Base-by-base conservation (phyloP, 2,113 vertebrate species). In the Arothron firmamentum region DNA sequence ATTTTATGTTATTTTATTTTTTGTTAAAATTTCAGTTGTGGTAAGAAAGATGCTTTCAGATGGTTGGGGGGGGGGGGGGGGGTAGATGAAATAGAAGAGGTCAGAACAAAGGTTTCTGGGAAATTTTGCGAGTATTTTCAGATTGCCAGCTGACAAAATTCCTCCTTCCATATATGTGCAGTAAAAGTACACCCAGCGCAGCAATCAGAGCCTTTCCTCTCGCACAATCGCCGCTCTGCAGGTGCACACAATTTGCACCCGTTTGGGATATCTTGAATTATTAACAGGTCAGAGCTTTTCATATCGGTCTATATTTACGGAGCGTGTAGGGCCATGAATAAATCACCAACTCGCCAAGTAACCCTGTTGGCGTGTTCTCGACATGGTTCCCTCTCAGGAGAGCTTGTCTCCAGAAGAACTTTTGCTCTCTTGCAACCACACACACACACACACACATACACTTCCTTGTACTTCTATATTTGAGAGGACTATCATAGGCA, bases 201-300 rank as follows among this genome's bases (percentile, higher is more conserved):
- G 52, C 51, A 64, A 69, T 73, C 72, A 59, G 12, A 17, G 58
- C 50, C 0, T 68, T 43, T 45, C 47, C 34, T 42, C 51, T 52
- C 7, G 21, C 25, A 49, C 14, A 28, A 46, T 34, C 57, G 56
- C 70, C 63, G 48, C 65, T 50, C 62, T n/a, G 42, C 19, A 75
- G 42, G 58, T 23, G 52, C 63, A 43, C 66, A 72, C 52, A 80
- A 43, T 72, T 78, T 21, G 55, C 62, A 53, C 52, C 58, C 13
- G 52, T 74, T 63, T 72, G 69, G 57, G 66, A 65, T 77, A 51
- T 65, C 57, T 75, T 85, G 18, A 82, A 89, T 84, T 68, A 87
- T 88, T 85, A 66, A 86, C 72, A 78, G 25, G 53, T 62, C 76
- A 56, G 52, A 81, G 78, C 79, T 79, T 83, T 87, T 86, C 77